Evolutionary conservation across 2,888 invertebrate genomes (phyloP), one percentile per base, ranked within the genome.

Genomic region (Amiota minor): DNA sequence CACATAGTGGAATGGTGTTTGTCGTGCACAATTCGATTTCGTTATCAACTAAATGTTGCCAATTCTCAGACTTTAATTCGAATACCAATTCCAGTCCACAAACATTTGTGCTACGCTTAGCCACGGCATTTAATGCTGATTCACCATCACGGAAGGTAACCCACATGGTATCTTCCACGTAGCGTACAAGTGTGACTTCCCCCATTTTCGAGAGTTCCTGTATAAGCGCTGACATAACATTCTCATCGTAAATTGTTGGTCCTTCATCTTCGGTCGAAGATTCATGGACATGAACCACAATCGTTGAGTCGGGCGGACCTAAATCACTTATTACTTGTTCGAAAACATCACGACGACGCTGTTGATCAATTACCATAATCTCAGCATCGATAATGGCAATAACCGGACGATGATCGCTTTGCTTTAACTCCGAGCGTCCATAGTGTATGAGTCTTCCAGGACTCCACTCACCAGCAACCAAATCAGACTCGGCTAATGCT

Each of bases 401-500:
- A 0, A 99, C 98, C 1, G 99, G 99, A 74, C 99, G 93, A 91
- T 99, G 98, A 90, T 99, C 98, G 87, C 98, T 98, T 88, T 98
- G 98, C 88, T 98, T 98, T 74, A 99, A 90, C 89, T 99, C 98
- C 9, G 98, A 96, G 2, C 89, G 89, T 2, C 97, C 97, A 89
- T 99, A 99, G 88, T 96, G 94, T 50, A 97, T 90, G 73, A 98
- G 90, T 84, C 93, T 93, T 8, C 98, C 98, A 11, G 93, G 92
- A 84, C 93, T 93, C 92, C 95, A 93, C 79, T 95, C 93, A 1
- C 92, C 91, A 4, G 79, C 79, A 23, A 81, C 87, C 50, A 82
- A 81, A 88, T 94, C 94, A 62, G 93, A 92, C 81, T 95, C 95
- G 35, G 94, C 92, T 23, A 94, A 92, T 73, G 95, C 92, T 86